Conservation (phyloP, 64 coral and sea anemone species). For the Actinia equina region DNA sequence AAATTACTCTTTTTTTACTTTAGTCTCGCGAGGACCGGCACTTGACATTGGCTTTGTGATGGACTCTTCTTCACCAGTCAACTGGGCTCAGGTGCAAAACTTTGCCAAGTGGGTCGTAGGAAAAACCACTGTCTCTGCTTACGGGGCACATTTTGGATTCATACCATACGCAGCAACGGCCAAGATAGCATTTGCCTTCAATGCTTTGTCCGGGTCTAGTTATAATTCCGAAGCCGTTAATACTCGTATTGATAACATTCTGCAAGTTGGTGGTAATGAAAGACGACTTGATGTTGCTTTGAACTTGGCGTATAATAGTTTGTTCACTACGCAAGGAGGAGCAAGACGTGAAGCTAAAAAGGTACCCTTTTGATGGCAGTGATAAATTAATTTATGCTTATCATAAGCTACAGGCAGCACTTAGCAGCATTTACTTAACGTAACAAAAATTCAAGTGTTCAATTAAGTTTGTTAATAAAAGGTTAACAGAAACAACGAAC, state of each 20-base stretch:
- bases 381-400: not conserved
- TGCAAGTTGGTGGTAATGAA: constrained; percentile 23
- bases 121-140: constrained; percentile 46
- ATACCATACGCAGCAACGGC: constrained; percentile 30
- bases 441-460: too few relatives aligned
- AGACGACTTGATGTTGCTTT: constrained; percentile 31
- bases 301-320: constrained; percentile 15
- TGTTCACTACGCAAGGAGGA: constrained; percentile 39
- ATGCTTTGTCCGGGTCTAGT: constrained; percentile 25
- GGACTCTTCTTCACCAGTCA: constrained; percentile 35
- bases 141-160: constrained; percentile 45
- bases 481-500: too few relatives aligned
- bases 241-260: constrained; percentile 2
- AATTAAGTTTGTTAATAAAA: too few relatives aligned
- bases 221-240: constrained; percentile 20
- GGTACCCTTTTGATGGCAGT: not conserved
- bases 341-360: constrained; percentile 15
- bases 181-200: constrained; percentile 33
- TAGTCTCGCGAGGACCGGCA: constrained; percentile 12
- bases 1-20: not conserved
- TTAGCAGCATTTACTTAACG: too few relatives aligned
- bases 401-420: not conserved
- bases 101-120: constrained; percentile 41
- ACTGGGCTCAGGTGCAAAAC: constrained; percentile 49
- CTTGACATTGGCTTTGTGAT: constrained; percentile 49